phyloP scores from a whole-genome alignment of 2,888 invertebrate genomes.

The Drosophila birchii region DNA sequence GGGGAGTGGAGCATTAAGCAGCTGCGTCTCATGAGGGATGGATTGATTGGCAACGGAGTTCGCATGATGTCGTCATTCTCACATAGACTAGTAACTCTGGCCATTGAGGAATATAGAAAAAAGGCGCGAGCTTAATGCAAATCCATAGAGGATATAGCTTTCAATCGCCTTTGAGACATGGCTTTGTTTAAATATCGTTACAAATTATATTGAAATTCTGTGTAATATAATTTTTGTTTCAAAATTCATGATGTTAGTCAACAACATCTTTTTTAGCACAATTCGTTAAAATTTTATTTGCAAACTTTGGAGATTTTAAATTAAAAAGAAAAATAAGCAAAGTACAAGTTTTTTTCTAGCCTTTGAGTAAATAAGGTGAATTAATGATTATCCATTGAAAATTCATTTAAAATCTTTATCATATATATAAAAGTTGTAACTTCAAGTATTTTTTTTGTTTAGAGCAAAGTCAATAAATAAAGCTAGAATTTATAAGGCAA shows the following conservation, averaged over 20 bases:
- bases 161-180: neutral
- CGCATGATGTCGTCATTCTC: neutral
- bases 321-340: neutral
- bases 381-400: too few relatives aligned
- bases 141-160: neutral
- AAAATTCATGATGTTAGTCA: neutral
- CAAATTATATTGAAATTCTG: neutral
- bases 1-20: neutral
- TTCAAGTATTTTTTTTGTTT: neutral
- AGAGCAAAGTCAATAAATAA: neutral
- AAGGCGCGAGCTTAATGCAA: neutral
- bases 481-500: too few relatives aligned
- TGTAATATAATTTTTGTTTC: neutral
- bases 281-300: neutral
- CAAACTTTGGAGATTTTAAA: neutral
- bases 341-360: neutral
- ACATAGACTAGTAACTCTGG: neutral
- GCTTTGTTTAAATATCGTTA: neutral
- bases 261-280: neutral
- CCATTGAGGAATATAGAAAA: conserved; percentile 1
- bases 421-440: neutral
- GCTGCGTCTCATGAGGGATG: neutral
- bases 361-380: neutral
- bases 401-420: too few relatives aligned
- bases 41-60: neutral